A percentile compares a stretch with the other conserved stretches of the same genome.
These are phyloP conservation scores for Zosterops hypoxanthus DNA, from an alignment of 2,113 vertebrate genomes.

Conservation along the genomic window DNA sequence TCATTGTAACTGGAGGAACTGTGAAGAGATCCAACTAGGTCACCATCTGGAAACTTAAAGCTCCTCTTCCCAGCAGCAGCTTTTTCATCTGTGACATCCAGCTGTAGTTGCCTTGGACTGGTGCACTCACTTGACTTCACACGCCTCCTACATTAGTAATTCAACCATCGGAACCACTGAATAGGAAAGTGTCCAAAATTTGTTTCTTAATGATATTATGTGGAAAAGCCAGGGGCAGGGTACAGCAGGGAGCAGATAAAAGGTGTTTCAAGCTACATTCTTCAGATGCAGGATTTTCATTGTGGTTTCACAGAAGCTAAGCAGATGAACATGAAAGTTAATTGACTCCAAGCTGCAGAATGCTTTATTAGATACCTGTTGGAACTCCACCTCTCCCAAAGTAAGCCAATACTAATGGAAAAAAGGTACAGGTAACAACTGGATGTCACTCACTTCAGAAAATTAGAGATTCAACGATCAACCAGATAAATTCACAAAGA, in stretches of 20 bases:
- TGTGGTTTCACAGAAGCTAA: background rate
- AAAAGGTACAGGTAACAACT: background rate
- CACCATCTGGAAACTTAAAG: constrained; percentile 34
- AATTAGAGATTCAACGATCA: background rate
- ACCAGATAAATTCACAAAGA: background rate
- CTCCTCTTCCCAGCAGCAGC: background rate
- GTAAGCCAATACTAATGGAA: background rate
- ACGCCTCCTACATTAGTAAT: background rate
- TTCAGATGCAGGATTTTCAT: background rate
- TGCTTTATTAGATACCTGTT: background rate
- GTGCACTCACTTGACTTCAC: background rate
- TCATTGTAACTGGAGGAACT: background rate
- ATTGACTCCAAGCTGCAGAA: constrained; percentile 1
- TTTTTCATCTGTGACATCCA: constrained; percentile 8
- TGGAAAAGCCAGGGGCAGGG: background rate
- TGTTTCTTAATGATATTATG: background rate
- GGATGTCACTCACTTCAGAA: background rate
- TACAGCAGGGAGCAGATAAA: background rate
- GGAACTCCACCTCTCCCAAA: background rate
- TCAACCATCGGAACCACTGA: background rate
- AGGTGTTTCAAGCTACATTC: background rate
- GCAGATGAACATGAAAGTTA: background rate
- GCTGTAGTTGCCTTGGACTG: constrained; percentile 6
- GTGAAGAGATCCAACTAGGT: constrained; percentile 38
- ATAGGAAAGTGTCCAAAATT: background rate